Conservation (phyloP, 2,888 invertebrate species). For the Drosophila acutilabella region DNA sequence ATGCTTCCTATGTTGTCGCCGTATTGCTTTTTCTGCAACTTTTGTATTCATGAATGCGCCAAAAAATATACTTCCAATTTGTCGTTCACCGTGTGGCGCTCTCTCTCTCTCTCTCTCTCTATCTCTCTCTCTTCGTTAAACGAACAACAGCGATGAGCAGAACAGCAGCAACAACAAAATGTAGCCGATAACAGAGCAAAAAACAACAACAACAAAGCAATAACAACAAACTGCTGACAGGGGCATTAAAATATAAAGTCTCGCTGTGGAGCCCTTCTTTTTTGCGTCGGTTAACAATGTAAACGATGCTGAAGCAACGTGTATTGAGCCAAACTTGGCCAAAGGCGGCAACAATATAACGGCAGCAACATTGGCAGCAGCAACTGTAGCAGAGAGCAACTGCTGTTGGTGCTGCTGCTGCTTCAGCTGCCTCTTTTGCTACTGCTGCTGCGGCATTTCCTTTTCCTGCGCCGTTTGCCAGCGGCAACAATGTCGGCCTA, state of each 20-base stretch:
- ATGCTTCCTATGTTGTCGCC: conserved; percentile 73
- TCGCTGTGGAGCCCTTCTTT: conserved; percentile 55
- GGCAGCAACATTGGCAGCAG: conserved; percentile 19
- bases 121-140: conserved; percentile 48
- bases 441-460: conserved; percentile 75
- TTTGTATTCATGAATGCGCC: conserved; percentile 76
- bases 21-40: conserved; percentile 60
- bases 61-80: conserved; percentile 80
- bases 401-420: conserved; percentile 17
- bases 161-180: conserved; percentile 26
- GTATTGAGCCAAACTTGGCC: conserved; percentile 72
- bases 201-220: conserved; percentile 63
- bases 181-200: conserved; percentile 32
- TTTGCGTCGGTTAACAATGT: conserved; percentile 68
- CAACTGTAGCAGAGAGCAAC: conserved; percentile 30
- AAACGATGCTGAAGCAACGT: conserved; percentile 62
- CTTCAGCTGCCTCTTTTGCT: conserved; percentile 23
- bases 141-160: conserved; percentile 38
- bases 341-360: conserved; percentile 49
- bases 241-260: conserved; percentile 78
- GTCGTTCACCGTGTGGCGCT: conserved; percentile 71
- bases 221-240: conserved; percentile 79
- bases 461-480: conserved; percentile 72
- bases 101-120: too few species aligned
- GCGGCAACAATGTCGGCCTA: conserved; percentile 80